Base-by-base conservation (phyloP, 2,113 vertebrate genomes). In the Chroicocephalus ridibundus region DNA sequence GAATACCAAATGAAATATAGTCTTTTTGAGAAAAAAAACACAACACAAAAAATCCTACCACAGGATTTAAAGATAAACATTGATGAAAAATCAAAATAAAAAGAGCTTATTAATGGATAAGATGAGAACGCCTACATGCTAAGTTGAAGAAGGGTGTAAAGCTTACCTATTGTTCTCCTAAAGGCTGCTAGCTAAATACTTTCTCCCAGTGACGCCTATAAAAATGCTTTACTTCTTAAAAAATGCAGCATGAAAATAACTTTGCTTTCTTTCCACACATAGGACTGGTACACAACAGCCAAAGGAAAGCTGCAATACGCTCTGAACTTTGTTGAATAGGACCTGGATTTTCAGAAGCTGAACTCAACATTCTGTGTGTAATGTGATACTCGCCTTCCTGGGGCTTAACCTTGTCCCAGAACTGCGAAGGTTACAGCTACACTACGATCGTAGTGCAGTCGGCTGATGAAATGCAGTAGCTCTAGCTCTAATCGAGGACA, bases 321-420 rank as follows among this genome's bases (percentile, higher is more conserved):
- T 88, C 62, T 47, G 66, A 86, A 29, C 47, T 68, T 78, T 76
- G 8, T 17, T 69, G 49, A 60, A 60, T 49, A 57, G 32, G 32
- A 47, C 52, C 44, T 86, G 64, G 26, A 31, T 77, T 90, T 85
- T 68, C 65, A 70, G 80, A 71, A 88, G 44, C 57, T 76, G 61
- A 47, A 51, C 92, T 68, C 57, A 76, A 9, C 16, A 5, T 49
- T 75, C 55, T 71, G 52, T 68, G 74, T 40, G 47, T 71, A 55
- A 87, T 14, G 38, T 10, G 66, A 76, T 75, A 36, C 70, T 88
- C 31, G 46, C 68, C 86, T 89, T 91, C 84, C 81, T 11, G 42
- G 70, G 64, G 52, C 69, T 71, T 92, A 90, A 78, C 79, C 57
- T 75, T 42, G 57, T 54, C 61, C 86, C 86, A 60, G 75, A 81